Evolutionary conservation across 2,888 invertebrate genomes (phyloP), one percentile per base, ranked within the genome.

Genomic region (Leptothorax acervorum): DNA sequence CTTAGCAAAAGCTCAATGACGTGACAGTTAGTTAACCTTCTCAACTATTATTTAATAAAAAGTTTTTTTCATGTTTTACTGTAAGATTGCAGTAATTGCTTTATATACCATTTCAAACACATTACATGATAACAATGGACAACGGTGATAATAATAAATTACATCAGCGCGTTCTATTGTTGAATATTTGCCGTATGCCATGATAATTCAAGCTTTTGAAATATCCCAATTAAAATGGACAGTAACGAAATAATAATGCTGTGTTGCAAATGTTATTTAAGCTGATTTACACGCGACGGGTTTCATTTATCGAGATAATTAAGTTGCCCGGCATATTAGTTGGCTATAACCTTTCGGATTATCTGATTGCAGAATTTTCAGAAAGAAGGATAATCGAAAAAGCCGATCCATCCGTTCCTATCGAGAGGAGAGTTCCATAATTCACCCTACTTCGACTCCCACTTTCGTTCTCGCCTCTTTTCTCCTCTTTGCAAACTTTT

Each of bases 191-290:
- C 68, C 53, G 55, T 31, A 11, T 35, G 57, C 45, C 6, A 2
- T 78, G 42, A 79, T 79, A 60, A 71, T 79, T 78, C 53, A 55
- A 23, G 79, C 79, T 71, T 71, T 71, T 23, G 60, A 71, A 79
- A 70, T 57, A 31, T 70, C 31, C 57, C 42, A 60, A 71, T 79
- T 79, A 62, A 79, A 79, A 70, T 15, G 35, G 12, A 39, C 35
- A 71, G 60, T 71, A 79, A 81, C 48, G 71, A 71, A 81, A 71
- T 71, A 71, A 71, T 60, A 71, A 81, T 60, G 12, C 48, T 12
- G 39, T 18, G 60, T 60, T 39, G 60, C 48, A 51, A 81, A 62
- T 39, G 79, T 81, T 62, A 62, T 60, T 81, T 71, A 48, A 81
- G 48, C 28, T 62, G 60, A 71, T 71, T 79, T 62, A 28, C 55